Conservation (phyloP, 30 jellyfish, hydroid and myxozoan species). For the Chrysaora quinquecirrha region DNA sequence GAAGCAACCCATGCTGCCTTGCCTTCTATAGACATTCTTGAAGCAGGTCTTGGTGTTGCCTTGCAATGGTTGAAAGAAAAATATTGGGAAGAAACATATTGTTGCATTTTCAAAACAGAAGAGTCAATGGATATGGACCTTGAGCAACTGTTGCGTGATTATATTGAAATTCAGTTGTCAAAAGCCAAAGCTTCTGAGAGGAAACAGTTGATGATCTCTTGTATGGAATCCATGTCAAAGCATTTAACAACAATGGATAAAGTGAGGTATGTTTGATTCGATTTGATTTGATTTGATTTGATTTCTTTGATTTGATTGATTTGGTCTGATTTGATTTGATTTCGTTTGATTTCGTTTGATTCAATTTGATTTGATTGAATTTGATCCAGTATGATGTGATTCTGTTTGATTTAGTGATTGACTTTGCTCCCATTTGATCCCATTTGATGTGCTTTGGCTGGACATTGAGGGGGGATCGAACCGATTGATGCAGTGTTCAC, state of each 20-base stretch:
- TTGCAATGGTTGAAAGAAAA: slow-evolving; percentile 71
- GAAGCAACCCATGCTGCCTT: slow-evolving; percentile 87
- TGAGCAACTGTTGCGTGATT: slow-evolving; percentile 22
- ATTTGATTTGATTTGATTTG: not conserved
- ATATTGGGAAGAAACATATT: slow-evolving; percentile 77
- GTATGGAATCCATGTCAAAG: not conserved
- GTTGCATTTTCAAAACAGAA: not conserved
- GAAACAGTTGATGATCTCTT: not conserved
- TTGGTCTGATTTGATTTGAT: too few species aligned
- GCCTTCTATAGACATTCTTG: slow-evolving; percentile 74
- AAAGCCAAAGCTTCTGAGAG: not conserved
- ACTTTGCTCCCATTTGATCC: not conserved
- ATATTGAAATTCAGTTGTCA: slow-evolving; percentile 8
- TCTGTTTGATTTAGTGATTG: not conserved
- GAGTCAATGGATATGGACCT: not conserved
- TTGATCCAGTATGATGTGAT: not conserved
- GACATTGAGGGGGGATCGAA: too few species aligned
- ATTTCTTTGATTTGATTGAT: not conserved
- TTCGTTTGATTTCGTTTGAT: not conserved
- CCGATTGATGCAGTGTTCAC: too few species aligned
- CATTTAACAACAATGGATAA: not conserved
- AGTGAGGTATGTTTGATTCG: not conserved
- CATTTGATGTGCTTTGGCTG: not conserved
- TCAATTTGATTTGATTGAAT: not conserved
- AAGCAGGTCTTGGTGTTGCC: slow-evolving; percentile 58